Conservation (phyloP, 2,113 vertebrate species). For the Albula glossodonta region DNA sequence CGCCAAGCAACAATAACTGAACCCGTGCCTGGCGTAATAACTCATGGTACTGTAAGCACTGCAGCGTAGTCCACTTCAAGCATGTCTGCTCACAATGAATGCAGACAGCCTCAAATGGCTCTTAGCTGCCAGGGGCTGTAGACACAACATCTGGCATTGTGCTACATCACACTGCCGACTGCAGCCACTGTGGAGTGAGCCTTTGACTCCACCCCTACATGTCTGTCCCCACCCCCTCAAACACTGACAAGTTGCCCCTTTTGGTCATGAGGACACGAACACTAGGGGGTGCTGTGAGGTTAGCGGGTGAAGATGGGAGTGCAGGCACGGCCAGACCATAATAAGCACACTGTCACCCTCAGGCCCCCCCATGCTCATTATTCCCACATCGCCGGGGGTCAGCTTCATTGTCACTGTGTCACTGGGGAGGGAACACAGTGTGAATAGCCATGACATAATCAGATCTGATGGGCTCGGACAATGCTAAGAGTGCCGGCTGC, state of each 20-base stretch:
- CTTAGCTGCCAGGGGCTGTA: background rate
- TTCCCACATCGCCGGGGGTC: conserved; percentile 63
- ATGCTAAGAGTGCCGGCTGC: conserved; percentile 47
- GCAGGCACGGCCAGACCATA: background rate
- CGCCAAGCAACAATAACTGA: background rate
- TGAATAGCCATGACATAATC: conserved; percentile 66
- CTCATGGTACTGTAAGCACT: background rate
- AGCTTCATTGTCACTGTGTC: conserved; percentile 60
- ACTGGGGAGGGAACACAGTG: conserved; percentile 44
- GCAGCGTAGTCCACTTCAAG: background rate
- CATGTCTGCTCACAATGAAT: background rate
- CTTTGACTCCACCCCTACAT: background rate
- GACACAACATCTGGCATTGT: background rate
- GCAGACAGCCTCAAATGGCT: background rate
- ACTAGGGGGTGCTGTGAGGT: background rate
- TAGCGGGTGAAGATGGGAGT: background rate
- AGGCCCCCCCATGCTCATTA: conserved; percentile 62
- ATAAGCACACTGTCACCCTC: conserved; percentile 51
- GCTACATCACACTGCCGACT: background rate
- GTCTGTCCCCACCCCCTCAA: background rate
- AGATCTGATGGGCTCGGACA: conserved; percentile 57
- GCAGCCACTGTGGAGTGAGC: no score
- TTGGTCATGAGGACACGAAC: background rate
- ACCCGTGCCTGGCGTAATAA: background rate
- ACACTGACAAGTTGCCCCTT: background rate